Evolutionary conservation across 1,140 invertebrate species (phyloP), one percentile per base, ranked within the genome.

Genomic region (Parasteatoda tepidariorum): DNA sequence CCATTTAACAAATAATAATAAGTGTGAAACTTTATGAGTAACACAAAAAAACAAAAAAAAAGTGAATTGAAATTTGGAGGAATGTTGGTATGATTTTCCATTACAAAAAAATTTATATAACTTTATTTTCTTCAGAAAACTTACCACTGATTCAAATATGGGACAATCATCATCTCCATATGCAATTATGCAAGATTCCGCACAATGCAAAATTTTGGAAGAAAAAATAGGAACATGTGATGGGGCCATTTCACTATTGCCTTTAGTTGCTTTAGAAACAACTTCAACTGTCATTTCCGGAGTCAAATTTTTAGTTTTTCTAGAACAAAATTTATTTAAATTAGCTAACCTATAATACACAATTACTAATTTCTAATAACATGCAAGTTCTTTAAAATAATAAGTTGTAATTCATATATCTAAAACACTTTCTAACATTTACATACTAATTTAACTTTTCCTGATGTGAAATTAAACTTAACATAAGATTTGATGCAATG

Each of bases 121-220:
- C n/a, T n/a, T n/a, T n/a, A n/a, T 2, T 22, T 18, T n/a, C 24
- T 0, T 0, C 24, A n/a, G 7, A 59, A 59, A 7, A 15, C 74
- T 22, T 78, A 78, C 74, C 74, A 78, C 61, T 66, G 26, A 62
- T 64, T 78, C 74, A 54, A 78, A 78, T 48, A 31, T 33, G 24
- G 61, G 38, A 64, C 55, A 66, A 41, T 41, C 34, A 30, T 4
- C 7, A 31, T n/a, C 24, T 54, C 74, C 74, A 67, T 78, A 78
- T 28, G 62, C 59, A 31, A 78, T 55, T 6, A 66, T 22, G 11
- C 59, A 78, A 22, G 38, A 31, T 24, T 54, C 54, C 33, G 41
- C 61, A 55, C 41, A n/a, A n/a, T 54, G 4, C 3, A 57, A 48
- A 30, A 78, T 48, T 31, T 54, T 48, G 7, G 74, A 78, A 11